Evolutionary conservation across 2,888 invertebrate species (phyloP).

Genomic region (Caradrina kadenii): DNA sequence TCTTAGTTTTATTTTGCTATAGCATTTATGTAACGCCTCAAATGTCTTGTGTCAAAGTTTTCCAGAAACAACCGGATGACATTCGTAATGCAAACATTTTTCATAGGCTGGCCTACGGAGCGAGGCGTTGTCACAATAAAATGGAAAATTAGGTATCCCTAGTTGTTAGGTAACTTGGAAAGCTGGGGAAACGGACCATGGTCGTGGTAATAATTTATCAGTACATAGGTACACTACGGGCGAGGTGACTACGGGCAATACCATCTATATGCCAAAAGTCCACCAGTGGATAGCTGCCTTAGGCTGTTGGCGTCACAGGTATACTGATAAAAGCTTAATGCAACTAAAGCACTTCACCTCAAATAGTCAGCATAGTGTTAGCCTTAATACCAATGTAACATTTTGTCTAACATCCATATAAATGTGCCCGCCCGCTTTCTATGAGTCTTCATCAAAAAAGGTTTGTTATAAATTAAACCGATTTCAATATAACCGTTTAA

Average conservation of each 20-base stretch:
- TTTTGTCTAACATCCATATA: slow-evolving; percentile 11
- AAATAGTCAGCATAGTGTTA: slow-evolving; percentile 19
- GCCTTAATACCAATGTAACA: not conserved
- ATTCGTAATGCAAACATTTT: not conserved
- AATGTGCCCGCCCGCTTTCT: slow-evolving; percentile 15
- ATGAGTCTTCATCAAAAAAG: not conserved
- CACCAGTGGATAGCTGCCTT: slow-evolving; percentile 24
- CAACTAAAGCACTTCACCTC: slow-evolving; percentile 37
- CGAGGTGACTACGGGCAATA: slow-evolving; percentile 35
- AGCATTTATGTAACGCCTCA: not conserved
- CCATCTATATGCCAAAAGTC: slow-evolving; percentile 23
- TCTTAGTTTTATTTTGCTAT: not conserved
- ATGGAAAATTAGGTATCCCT: not conserved
- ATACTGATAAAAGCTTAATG: slow-evolving; percentile 53
- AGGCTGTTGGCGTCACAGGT: slow-evolving; percentile 37
- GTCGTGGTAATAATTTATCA: slow-evolving; percentile 38
- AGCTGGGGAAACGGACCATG: not conserved
- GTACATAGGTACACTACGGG: slow-evolving; percentile 48
- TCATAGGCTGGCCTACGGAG: not conserved
- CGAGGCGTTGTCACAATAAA: not conserved
- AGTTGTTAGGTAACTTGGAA: not conserved
- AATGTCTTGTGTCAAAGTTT: not conserved
- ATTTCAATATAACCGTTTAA: slow-evolving; percentile 12
- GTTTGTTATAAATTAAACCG: slow-evolving; percentile 10
- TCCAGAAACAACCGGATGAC: not conserved